Base-by-base conservation (phyloP, 1,140 invertebrate genomes). In the Glossosoma conforme region DNA sequence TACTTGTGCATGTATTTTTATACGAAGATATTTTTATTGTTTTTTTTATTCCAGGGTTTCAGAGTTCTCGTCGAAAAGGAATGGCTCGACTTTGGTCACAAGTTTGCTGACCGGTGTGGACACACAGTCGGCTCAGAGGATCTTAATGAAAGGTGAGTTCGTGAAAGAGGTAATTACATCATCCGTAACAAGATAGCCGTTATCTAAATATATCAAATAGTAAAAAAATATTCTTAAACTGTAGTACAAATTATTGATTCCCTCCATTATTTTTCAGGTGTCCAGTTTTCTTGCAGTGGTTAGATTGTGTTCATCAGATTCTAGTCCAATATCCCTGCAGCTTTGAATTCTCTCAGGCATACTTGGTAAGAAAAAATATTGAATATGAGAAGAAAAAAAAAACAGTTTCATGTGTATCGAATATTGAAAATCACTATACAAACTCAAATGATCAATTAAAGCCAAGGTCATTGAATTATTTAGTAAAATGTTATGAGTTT, bases 231-330 rank as follows among this genome's bases (percentile, higher is more conserved):
- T 42, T 28, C n/a, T 28, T 13, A 6, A 44, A 30, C 24, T 25
- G 17, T 44, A 8, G 35, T 43, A 41, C n/a, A n/a, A n/a, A 2
- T n/a, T 20, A 2, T n/a, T n/a, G n/a, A n/a, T n/a, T n/a, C n/a
- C 32, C 28, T 45, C 40, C 19, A 13, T 41, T 48, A 22, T 36
- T 24, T 60, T 57, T 14, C 20, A 60, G 77, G 14, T 94, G 91
- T 67, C 97, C 97, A 11, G 91, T 98, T 50, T 99, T 99, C 75
- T 74, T 98, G 32, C 96, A 98, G 69, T 99, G 94, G 92, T 76
- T 98, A 3, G 96, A 99, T 65, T 92, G 93, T 64, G 87, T 98
- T 1, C 88, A 97, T 75, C 96, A 99, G 71, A 75, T 98, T 36
- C 78, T 88, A 52, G 60, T 72, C 52, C 93, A 98, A 74, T 97